Evolutionary conservation across 1,140 invertebrate species (phyloP), one percentile per base, ranked within the genome.

Genomic region (Drosophila cardini): DNA sequence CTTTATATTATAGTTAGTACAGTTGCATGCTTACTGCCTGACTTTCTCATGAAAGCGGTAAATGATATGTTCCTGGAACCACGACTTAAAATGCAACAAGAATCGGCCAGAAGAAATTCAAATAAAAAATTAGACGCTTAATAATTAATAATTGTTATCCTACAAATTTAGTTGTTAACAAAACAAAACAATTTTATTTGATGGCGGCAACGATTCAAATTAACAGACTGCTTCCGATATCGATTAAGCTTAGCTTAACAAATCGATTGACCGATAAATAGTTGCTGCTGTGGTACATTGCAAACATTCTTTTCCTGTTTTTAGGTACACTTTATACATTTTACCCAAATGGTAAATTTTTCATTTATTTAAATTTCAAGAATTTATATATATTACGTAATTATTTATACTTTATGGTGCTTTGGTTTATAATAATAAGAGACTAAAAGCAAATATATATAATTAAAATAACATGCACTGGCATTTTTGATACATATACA

Each of bases 1-100:
- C 74, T 96, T 0, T 73, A 94, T 4, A 94, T 95, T 10, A 8
- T 95, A 0, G 16, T 95, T 0, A 84, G 94, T 1, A 74, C 94
- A 0, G 83, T 94, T 0, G 83, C 93, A 0, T 93, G 94, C 11
- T 91, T 96, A 1, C 71, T 94, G 13, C 95, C 96, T 0, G 94
- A 95, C 72, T 93, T 87, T 16, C 11, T 74, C 0, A 40, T 87
- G 13, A 87, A 73, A 63, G 55, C 68, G 0, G 26, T 80, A 1
- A 78, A 73, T 6, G 83, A 86, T 15, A 76, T 86, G 78, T 79
- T 65, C 5, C 38, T 68, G 5, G 78, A 71, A 0, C 34, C 21
- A 1, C 32, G 30, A 0, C 43, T 38, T 0, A 50, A 2, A 8
- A 32, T 34, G 55, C 40, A 32, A 5, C 10, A 10, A 3, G 15